Evolutionary conservation across 2,113 vertebrate genomes (phyloP).

Genomic region (Sylvia atricapilla): DNA sequence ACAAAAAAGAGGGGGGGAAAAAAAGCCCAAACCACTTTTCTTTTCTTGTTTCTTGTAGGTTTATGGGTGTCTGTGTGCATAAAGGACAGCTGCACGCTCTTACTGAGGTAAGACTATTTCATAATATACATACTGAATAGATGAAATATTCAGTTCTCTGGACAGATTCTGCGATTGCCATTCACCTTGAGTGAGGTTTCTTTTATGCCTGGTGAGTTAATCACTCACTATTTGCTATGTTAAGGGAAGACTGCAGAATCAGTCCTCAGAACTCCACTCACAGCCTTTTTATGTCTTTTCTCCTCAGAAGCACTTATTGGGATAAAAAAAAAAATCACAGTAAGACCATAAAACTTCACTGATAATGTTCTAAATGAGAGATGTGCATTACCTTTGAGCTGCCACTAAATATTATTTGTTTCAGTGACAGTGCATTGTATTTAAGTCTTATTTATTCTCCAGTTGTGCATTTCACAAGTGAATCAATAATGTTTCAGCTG

Average conservation of each 20-base stretch:
- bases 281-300: not conserved
- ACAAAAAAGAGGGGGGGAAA: not conserved
- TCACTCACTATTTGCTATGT: not conserved
- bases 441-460: not conserved
- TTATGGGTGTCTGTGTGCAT: slow-evolving; percentile 97
- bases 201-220: not conserved
- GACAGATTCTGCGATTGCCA: not conserved
- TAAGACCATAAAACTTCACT: not conserved
- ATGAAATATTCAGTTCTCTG: not conserved
- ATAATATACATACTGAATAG: not conserved
- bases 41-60: slow-evolving; percentile 80
- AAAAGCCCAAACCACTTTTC: slow-evolving; percentile 59
- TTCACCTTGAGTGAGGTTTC: not conserved
- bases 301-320: not conserved
- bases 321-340: not conserved
- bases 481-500: not conserved
- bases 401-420: not conserved
- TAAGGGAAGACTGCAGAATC: not conserved
- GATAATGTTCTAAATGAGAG: not conserved
- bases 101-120: slow-evolving; percentile 88
- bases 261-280: not conserved
- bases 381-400: not conserved
- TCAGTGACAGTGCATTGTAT: not conserved
- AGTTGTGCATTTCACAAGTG: not conserved
- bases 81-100: slow-evolving; percentile 96